These are phyloP conservation scores for Heteromyza rotundicornis DNA, from an alignment of 2,888 invertebrate species.

Conservation along the genomic window DNA sequence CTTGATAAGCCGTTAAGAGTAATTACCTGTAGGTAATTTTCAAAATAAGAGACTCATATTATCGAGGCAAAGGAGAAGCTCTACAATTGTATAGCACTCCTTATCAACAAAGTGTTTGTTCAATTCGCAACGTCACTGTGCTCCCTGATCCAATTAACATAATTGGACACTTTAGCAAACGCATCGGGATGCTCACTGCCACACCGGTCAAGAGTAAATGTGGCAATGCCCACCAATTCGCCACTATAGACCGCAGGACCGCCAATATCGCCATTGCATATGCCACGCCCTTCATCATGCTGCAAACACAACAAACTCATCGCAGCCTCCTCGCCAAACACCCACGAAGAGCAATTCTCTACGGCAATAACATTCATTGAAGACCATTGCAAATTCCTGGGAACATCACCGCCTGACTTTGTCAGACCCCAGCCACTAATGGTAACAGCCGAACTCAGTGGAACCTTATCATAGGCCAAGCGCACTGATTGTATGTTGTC, in stretches of 20 bases:
- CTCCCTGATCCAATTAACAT: constrained; percentile 37
- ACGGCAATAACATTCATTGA: constrained; percentile 40
- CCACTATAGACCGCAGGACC: constrained; percentile 46
- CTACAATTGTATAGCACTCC: no score
- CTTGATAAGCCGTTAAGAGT: no score
- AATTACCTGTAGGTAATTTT: no score
- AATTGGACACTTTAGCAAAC: constrained; percentile 38
- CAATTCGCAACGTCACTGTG: no score
- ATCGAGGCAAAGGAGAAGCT: no score
- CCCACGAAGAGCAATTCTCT: constrained; percentile 32
- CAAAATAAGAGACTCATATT: no score
- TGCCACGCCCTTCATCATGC: constrained; percentile 48
- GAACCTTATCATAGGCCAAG: constrained; percentile 36
- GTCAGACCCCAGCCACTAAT: constrained; percentile 58
- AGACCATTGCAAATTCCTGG: constrained; percentile 41
- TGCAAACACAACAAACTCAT: constrained; percentile 45
- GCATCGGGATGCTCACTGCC: constrained; percentile 54
- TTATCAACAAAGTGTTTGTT: no score
- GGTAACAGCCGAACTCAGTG: constrained; percentile 32
- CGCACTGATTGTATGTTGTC: constrained; percentile 41
- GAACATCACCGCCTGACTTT: constrained; percentile 26
- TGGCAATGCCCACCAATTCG: constrained; percentile 46
- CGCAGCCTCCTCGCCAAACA: constrained; percentile 40
- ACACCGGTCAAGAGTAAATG: constrained; percentile 51
- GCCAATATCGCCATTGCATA: constrained; percentile 57